Evolutionary conservation across 2,113 vertebrate species (phyloP).

Genomic region (Alethe castanea): DNA sequence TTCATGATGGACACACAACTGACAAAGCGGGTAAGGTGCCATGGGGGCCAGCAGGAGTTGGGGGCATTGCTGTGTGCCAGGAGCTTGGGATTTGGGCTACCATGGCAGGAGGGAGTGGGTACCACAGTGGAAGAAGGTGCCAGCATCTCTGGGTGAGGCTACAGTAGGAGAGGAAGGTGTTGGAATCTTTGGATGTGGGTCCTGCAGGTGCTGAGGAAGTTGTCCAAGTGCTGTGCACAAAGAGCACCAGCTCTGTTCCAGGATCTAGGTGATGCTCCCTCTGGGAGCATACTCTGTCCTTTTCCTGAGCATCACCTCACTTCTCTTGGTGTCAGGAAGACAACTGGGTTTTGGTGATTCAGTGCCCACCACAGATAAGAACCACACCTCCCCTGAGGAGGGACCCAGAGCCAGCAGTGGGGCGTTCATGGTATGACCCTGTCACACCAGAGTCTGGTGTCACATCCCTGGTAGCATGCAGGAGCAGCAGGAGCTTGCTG

Average conservation of each 20-base stretch:
- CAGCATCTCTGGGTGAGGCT: not conserved
- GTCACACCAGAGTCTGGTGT: not conserved
- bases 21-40: constrained; percentile 91
- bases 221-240: not conserved
- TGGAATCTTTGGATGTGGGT: not conserved
- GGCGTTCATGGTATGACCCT: fast-evolving
- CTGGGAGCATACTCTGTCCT: not conserved
- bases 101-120: not conserved
- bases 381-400: not conserved
- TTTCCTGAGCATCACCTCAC: not conserved
- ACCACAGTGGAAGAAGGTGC: not conserved
- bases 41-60: not conserved
- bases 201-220: not conserved
- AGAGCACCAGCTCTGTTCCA: not conserved
- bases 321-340: not conserved
- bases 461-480: fast-evolving
- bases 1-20: constrained; percentile 99
- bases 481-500: not conserved
- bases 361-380: not conserved
- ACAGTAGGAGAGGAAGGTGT: not conserved
- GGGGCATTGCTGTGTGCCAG: too few relatives aligned
- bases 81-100: not conserved
- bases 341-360: not conserved
- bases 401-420: not conserved
- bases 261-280: not conserved